These are phyloP conservation scores for Aurelia coerulea DNA, from an alignment of 30 jellyfish, hydroid and myxozoan species.

Conservation along the genomic window DNA sequence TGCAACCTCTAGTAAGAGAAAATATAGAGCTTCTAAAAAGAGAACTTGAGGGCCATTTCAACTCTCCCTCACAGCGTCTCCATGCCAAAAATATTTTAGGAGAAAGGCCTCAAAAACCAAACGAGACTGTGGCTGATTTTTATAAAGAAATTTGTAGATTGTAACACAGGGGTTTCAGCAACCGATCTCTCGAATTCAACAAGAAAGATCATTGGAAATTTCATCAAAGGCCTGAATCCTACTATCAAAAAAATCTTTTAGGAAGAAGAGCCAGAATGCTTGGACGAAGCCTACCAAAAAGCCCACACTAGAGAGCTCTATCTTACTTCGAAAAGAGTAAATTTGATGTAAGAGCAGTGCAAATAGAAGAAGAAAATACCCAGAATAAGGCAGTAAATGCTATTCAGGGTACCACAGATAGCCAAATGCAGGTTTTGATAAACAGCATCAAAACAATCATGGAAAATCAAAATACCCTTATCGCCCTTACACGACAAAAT, in stretches of 20 bases:
- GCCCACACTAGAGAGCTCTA: conserved; percentile 43
- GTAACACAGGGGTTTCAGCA: conserved; percentile 18
- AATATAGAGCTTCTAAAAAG: neutral
- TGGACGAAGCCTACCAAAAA: conserved; percentile 24
- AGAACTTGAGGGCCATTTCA: conserved; percentile 22
- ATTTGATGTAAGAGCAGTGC: conserved; percentile 6
- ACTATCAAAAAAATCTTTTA: conserved; percentile 39
- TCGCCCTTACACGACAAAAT: neutral
- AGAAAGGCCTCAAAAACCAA: conserved; percentile 10
- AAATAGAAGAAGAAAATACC: neutral
- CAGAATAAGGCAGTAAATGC: too few relatives aligned
- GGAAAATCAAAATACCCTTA: conserved; percentile 18
- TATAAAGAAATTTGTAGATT: conserved; percentile 17
- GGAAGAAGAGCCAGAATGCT: conserved; percentile 18
- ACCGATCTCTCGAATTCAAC: conserved; percentile 7
- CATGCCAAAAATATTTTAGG: conserved; percentile 13
- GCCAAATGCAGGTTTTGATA: neutral
- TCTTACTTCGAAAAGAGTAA: conserved; percentile 9
- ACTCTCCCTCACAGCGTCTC: conserved; percentile 35
- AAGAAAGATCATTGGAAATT: conserved; percentile 9
- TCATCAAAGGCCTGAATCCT: conserved; percentile 8
- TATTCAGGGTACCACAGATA: too few relatives aligned
- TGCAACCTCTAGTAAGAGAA: neutral
- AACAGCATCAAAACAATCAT: conserved; percentile 13
- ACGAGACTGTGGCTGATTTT: conserved; percentile 13